Evolutionary conservation across 2,888 invertebrate species (phyloP).

Genomic region (Apotomis capreana): DNA sequence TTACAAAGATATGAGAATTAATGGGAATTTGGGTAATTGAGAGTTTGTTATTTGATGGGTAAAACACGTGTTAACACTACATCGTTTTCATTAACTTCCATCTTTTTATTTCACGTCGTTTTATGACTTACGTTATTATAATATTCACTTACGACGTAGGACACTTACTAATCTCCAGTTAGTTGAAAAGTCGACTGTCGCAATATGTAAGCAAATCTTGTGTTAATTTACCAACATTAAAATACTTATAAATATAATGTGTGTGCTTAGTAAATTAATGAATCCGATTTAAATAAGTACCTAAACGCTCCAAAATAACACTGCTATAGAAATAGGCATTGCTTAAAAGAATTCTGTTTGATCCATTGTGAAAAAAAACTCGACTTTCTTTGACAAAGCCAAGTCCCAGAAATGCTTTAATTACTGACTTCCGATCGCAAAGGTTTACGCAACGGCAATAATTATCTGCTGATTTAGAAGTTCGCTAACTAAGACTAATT

Average conservation of each 20-base stretch:
- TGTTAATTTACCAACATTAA: too few species aligned
- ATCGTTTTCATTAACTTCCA: too few species aligned
- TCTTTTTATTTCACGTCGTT: too few species aligned
- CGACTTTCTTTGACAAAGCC: background rate
- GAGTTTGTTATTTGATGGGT: constrained; percentile 1
- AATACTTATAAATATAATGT: too few species aligned
- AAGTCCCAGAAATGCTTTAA: constrained; percentile 13
- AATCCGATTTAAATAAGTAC: background rate
- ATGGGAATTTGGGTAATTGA: constrained; percentile 8
- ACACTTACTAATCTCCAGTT: too few species aligned
- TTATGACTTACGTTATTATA: too few species aligned
- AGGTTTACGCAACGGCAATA: constrained; percentile 37
- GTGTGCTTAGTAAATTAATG: too few species aligned
- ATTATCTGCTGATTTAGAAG: constrained; percentile 39
- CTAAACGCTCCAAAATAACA: background rate
- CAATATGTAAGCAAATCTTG: too few species aligned
- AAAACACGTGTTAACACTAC: background rate
- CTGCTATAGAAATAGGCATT: background rate
- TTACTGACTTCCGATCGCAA: constrained; percentile 33
- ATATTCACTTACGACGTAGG: too few species aligned
- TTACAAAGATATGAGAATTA: constrained; percentile 32
- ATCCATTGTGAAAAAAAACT: background rate
- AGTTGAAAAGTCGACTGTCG: too few species aligned
- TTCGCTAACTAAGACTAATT: constrained; percentile 39
- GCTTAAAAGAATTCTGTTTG: background rate